These are phyloP conservation scores for Salvelinus alpinus DNA, from an alignment of 2,113 vertebrate species.

Conservation along the genomic window DNA sequence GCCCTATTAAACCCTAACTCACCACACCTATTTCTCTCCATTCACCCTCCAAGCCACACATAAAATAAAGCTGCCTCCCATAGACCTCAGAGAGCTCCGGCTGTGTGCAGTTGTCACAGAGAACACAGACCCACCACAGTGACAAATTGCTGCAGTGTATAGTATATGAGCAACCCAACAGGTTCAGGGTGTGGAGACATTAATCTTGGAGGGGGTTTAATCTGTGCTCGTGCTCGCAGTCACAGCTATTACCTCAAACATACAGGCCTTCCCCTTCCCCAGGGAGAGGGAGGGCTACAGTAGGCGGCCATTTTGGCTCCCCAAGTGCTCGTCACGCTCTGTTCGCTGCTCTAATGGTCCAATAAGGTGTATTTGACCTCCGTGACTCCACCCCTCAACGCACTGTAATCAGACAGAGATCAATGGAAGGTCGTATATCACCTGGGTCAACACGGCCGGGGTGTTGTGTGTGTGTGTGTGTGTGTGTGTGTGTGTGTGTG, in stretches of 20 bases:
- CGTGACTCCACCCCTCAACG: not conserved
- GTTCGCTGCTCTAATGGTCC: conserved; percentile 16
- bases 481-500: no score
- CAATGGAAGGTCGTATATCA: conserved; percentile 11
- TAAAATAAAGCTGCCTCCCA: not conserved
- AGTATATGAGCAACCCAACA: not conserved
- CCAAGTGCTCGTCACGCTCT: not conserved
- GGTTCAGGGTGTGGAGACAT: not conserved
- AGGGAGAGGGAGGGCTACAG: not conserved
- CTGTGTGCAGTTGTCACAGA: not conserved
- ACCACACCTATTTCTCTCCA: not conserved
- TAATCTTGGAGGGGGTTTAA: conserved; percentile 13
- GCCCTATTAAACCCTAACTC: not conserved
- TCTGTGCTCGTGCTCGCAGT: not conserved
- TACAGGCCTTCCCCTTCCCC: not conserved
- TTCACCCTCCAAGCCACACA: not conserved
- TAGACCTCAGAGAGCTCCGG: not conserved
- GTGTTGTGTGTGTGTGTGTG: not conserved
- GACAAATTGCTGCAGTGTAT: conserved; percentile 2
- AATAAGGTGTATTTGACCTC: conserved; percentile 13
- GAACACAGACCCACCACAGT: not conserved
- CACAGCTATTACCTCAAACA: not conserved
- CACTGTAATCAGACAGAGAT: conserved; percentile 8
- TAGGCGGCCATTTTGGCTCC: not conserved
- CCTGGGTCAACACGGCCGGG: not conserved